Base-by-base conservation (phyloP, 2,888 invertebrate species). In the Neoaliturus tenellus region DNA sequence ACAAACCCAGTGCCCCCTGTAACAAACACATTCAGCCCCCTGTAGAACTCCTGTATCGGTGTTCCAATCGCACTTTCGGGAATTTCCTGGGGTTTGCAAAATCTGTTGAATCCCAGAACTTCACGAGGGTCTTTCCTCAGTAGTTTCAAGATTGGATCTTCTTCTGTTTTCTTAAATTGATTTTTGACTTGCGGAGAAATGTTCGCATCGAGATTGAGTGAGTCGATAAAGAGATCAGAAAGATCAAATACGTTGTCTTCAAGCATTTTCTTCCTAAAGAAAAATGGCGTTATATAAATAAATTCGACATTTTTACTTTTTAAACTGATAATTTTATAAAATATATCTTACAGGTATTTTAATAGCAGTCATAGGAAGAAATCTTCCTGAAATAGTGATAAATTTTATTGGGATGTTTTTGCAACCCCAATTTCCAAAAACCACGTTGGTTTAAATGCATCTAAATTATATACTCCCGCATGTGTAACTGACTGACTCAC, bases 1-100 rank as follows among this genome's bases (percentile, higher is more conserved):
- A 95, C 90, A 88, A 95, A 95, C 1, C 95, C 94, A 35, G 96
- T 95, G 0, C 94, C 96, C 3, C 98, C 98, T 0, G 97, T 98
- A 12, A 98, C 92, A 80, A 98, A 95, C 25, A 97, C 91, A 48
- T 93, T 94, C 87, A 94, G 94, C 31, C 94, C 94, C 33, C 92
- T 91, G 89, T 93, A 97, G 89, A 94, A 96, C 48, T 94, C 93
- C 0, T 93, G 91, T 58, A 96, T 93, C 5, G 90, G 31, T 31
- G 82, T 82, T 25, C 82, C 82, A 23, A 28, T n/a, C 20, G 35
- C 62, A 48, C 44, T 25, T 20, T 82, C 82, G 23, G 69, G 69
- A 48, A 82, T 31, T 44, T 82, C 25, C 14, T n/a, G 2, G 0
- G 31, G 28, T 14, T 31, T 67, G 20, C 31, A 6, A 23, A 51